Conservation (phyloP, 1,140 invertebrate genomes). For the Conus ventricosus region DNA sequence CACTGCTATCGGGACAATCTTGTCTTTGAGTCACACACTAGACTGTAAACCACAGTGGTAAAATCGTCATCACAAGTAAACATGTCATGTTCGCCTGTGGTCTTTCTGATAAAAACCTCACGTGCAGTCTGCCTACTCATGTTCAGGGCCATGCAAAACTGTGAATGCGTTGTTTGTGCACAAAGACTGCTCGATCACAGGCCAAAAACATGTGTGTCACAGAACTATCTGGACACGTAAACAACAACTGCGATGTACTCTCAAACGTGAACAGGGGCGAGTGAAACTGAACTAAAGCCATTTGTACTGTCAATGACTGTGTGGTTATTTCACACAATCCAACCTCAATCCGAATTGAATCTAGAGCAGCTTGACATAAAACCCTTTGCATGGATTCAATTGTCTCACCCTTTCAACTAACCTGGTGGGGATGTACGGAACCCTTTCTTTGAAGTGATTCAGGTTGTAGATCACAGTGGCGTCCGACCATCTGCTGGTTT, state of each 20-base stretch:
- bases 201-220: background rate
- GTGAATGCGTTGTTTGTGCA: background rate
- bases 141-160: too few relatives aligned
- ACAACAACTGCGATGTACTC: background rate
- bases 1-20: background rate
- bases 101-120: too few relatives aligned
- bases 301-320: background rate
- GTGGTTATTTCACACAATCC: background rate
- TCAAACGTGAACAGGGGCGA: background rate
- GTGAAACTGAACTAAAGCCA: background rate
- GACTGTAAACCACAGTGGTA: background rate
- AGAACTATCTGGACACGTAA: background rate
- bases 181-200: background rate
- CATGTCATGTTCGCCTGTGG: background rate
- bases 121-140: too few relatives aligned
- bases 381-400: background rate
- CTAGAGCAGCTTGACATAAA: too few relatives aligned
- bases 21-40: constrained; percentile 14
- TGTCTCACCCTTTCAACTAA: background rate
- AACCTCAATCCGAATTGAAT: background rate
- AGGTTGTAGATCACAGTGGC: background rate
- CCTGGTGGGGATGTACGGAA: background rate
- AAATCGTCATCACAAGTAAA: background rate
- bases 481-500: background rate
- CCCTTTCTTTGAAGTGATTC: background rate